Evolutionary conservation across 2,797 vertebrate species (phyloP).

Genomic region (Myotis findleyi): DNA sequence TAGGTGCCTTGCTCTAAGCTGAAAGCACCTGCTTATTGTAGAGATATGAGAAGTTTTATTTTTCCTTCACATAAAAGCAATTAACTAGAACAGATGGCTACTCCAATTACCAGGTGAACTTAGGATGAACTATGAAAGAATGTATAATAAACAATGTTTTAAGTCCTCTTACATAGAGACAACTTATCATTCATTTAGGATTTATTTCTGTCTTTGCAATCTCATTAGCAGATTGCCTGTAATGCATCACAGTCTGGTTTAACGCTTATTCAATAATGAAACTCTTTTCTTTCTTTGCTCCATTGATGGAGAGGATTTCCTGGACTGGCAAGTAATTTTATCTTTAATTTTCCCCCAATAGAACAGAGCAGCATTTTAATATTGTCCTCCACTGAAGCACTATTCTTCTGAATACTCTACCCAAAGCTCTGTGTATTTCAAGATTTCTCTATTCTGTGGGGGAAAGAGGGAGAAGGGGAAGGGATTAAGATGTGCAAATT

Average conservation of each 20-base stretch:
- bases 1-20: constrained; percentile 27
- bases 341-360: constrained; percentile 35
- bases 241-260: constrained; percentile 41
- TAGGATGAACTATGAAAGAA: constrained; percentile 72
- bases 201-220: constrained; percentile 56
- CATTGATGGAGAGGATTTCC: constrained; percentile 31
- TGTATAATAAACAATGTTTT: constrained; percentile 44
- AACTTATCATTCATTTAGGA: constrained; percentile 18
- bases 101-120: constrained; percentile 66
- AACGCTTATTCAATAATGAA: constrained; percentile 51
- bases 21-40: constrained; percentile 59
- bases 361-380: constrained; percentile 48
- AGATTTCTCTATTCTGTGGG: neutral
- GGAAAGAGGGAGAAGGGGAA: neutral
- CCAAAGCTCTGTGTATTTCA: neutral
- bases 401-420: neutral
- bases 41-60: constrained; percentile 62
- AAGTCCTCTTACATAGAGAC: constrained; percentile 19
- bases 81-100: constrained; percentile 56
- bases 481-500: neutral
- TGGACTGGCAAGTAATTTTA: constrained; percentile 29
- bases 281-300: constrained; percentile 11
- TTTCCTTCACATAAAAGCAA: constrained; percentile 68
- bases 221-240: constrained; percentile 39
- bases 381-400: neutral